Percentiles rank a stretch among this genome's conserved stretches.
Evolutionary conservation across 2,113 vertebrate species (phyloP).

Genomic region (Cavia aperea): DNA sequence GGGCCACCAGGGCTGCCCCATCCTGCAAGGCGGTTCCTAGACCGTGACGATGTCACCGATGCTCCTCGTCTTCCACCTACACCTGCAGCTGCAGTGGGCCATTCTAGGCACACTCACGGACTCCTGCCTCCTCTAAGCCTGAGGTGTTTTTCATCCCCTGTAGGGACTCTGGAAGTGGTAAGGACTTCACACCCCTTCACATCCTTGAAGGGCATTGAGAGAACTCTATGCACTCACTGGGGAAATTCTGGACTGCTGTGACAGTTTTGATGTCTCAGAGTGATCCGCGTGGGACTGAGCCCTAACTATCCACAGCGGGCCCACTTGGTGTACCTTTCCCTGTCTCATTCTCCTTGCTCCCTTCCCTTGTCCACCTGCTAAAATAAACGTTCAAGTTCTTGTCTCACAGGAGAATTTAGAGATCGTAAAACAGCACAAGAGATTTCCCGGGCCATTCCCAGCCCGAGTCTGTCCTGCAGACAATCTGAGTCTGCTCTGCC

Average conservation of each 20-base stretch:
- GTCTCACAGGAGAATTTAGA: background rate
- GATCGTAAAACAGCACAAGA: background rate
- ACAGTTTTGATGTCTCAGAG: background rate
- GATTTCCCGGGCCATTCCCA: background rate
- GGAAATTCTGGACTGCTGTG: background rate
- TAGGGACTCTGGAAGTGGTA: background rate
- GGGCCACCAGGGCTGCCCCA: background rate
- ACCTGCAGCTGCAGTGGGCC: background rate
- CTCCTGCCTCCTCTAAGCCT: background rate
- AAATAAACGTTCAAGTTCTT: constrained; percentile 21
- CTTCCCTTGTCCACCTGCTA: background rate
- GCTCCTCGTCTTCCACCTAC: background rate
- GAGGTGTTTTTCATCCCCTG: background rate
- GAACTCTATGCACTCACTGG: background rate
- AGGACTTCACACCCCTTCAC: background rate
- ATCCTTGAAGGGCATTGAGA: background rate
- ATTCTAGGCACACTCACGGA: background rate
- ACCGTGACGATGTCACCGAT: background rate
- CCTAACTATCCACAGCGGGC: background rate
- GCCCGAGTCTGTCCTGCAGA: background rate
- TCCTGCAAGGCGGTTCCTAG: background rate
- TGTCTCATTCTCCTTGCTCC: background rate
- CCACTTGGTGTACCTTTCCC: background rate
- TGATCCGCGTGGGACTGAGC: background rate
- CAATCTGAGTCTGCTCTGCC: background rate